These are phyloP conservation scores for Pluvialis apricaria DNA, from an alignment of 2,113 vertebrate species.

Conservation along the genomic window DNA sequence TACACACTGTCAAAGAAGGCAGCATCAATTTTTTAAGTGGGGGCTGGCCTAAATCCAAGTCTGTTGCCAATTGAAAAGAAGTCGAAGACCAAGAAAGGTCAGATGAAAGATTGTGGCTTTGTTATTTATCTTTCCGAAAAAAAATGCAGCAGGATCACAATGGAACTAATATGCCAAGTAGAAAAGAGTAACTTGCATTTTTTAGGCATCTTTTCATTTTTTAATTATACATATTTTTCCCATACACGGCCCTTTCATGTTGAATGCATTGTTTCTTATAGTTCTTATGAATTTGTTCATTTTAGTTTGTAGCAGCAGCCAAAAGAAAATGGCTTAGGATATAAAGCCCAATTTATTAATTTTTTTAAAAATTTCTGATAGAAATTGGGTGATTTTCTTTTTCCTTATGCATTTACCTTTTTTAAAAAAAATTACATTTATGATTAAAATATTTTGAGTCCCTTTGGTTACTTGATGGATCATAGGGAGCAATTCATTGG, in stretches of 20 bases:
- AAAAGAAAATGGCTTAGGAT: not conserved
- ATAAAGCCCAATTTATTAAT: not conserved
- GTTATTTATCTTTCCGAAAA: not conserved
- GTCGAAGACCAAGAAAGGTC: not conserved
- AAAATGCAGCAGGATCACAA: not conserved
- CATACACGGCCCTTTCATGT: not conserved
- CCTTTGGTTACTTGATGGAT: not conserved
- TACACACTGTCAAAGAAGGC: not conserved
- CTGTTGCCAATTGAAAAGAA: not conserved
- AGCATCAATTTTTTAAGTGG: not conserved
- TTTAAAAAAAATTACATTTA: not conserved
- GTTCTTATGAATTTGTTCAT: not conserved
- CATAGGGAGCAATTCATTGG: not conserved
- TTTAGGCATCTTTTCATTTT: not conserved
- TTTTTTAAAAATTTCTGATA: not conserved
- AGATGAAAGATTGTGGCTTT: not conserved
- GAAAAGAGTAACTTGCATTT: not conserved
- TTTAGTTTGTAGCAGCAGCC: not conserved
- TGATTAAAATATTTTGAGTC: not conserved
- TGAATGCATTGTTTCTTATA: not conserved
- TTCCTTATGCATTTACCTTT: not conserved
- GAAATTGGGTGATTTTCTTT: not conserved
- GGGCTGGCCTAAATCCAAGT: not conserved
- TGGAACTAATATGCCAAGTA: not conserved
- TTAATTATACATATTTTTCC: not conserved